Percentiles rank a stretch among this genome's conserved stretches.
These are phyloP conservation scores for Coreoperca whiteheadi DNA, from an alignment of 2,113 vertebrate species.

Conservation along the genomic window DNA sequence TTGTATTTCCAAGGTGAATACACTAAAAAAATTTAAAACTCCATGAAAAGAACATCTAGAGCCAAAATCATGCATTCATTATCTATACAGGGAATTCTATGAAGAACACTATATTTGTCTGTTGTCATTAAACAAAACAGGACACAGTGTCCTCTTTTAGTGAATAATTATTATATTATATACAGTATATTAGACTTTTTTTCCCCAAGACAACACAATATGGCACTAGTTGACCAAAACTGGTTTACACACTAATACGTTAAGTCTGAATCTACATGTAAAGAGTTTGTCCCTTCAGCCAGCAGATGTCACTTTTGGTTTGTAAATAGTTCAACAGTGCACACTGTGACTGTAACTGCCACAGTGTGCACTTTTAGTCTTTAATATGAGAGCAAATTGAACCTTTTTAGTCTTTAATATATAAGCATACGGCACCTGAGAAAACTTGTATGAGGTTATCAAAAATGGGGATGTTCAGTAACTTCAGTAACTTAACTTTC, in stretches of 20 bases:
- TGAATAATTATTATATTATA: no score
- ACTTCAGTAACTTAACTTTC: conserved; percentile 33
- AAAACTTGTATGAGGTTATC: neutral
- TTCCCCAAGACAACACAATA: neutral
- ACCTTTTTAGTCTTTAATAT: neutral
- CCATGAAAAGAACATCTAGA: no score
- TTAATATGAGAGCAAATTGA: neutral
- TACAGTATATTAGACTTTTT: no score
- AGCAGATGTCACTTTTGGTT: conserved; percentile 73
- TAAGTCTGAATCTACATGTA: neutral
- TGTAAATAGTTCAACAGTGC: neutral
- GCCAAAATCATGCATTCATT: neutral
- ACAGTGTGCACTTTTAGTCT: neutral
- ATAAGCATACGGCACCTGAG: neutral
- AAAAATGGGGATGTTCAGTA: conserved; percentile 14
- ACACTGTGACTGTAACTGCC: neutral
- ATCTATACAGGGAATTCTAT: neutral
- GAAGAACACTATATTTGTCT: neutral
- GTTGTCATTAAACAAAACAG: neutral
- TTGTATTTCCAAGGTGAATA: neutral
- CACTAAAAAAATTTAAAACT: neutral
- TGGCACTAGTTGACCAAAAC: neutral
- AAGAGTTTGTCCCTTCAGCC: conserved; percentile 45
- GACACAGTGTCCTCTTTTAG: neutral
- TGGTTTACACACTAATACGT: neutral